phyloP scores from a whole-genome alignment of 2,113 vertebrate genomes.

The Carassius gibelio region DNA sequence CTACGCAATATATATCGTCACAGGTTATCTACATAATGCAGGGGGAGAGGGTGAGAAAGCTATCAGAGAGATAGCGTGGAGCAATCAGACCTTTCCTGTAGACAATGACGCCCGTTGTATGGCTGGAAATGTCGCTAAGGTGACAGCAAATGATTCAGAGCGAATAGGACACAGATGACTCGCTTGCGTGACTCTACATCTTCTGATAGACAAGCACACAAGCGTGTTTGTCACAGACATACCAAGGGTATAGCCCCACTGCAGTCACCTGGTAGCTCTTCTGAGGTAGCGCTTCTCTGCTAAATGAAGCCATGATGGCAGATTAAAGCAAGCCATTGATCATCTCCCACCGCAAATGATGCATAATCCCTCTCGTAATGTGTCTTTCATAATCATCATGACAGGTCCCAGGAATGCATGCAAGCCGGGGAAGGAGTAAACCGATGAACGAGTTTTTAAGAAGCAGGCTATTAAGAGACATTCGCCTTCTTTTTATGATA shows the following conservation, averaged over 20 bases:
- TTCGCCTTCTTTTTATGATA: slow-evolving; percentile 69
- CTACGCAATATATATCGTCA: slow-evolving; percentile 74
- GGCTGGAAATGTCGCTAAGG: slow-evolving; percentile 56
- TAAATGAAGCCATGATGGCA: slow-evolving; percentile 58
- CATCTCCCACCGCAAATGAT: slow-evolving; percentile 65
- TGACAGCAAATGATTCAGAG: slow-evolving; percentile 48
- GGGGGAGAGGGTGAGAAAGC: slow-evolving; percentile 70
- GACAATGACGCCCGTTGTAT: slow-evolving; percentile 67
- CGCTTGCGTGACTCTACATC: slow-evolving; percentile 20
- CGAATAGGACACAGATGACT: slow-evolving; percentile 36
- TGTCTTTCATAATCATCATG: slow-evolving; percentile 71
- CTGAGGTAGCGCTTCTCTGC: slow-evolving; percentile 38
- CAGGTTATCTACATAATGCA: slow-evolving; percentile 80
- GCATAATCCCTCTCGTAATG: slow-evolving; percentile 68
- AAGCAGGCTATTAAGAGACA: slow-evolving; percentile 70
- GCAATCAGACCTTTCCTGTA: slow-evolving; percentile 72
- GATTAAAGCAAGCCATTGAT: slow-evolving; percentile 67
- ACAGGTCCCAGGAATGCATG: slow-evolving; percentile 60
- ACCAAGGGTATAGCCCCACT: slow-evolving; percentile 16
- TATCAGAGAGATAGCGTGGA: slow-evolving; percentile 53
- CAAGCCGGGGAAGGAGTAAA: slow-evolving; percentile 50
- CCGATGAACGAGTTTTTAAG: slow-evolving; percentile 67
- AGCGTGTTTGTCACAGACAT: slow-evolving; percentile 48
- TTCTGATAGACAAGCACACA: slow-evolving; percentile 22
- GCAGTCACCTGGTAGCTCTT: slow-evolving; percentile 26